Evolutionary conservation across 2,888 invertebrate genomes (phyloP).

Genomic region (Drosophila nigricruria): DNA sequence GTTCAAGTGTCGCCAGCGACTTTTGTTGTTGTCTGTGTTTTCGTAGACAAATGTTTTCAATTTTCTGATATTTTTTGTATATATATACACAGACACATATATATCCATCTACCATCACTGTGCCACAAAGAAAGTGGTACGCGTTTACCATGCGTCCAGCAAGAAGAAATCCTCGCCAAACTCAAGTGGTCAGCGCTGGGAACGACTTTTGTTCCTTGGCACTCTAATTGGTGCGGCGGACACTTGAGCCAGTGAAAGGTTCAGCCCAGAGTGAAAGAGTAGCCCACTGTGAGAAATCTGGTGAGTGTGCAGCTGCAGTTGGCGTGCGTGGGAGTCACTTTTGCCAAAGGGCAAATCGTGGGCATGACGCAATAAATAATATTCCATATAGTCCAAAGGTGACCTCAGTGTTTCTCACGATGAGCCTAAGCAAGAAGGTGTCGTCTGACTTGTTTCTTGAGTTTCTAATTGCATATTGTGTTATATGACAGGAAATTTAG

Average conservation of each 20-base stretch:
- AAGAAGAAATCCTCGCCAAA: slow-evolving; percentile 15
- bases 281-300: slow-evolving; percentile 44
- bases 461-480: not conserved
- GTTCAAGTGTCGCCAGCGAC: slow-evolving; percentile 76
- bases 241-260: slow-evolving; percentile 75
- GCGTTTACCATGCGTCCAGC: slow-evolving; percentile 77
- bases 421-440: slow-evolving; percentile 42
- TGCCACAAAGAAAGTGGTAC: slow-evolving; percentile 72
- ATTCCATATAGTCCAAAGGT: not conserved
- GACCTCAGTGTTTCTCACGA: slow-evolving; percentile 57
- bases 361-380: slow-evolving; percentile 67
- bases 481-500: too few species aligned
- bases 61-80: slow-evolving; percentile 58
- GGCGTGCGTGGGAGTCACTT: slow-evolving; percentile 74
- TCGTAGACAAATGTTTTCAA: slow-evolving; percentile 75
- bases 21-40: slow-evolving; percentile 59
- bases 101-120: slow-evolving; percentile 37
- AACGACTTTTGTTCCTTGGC: slow-evolving; percentile 50
- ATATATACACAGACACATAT: slow-evolving; percentile 12
- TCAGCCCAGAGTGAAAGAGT: slow-evolving; percentile 55
- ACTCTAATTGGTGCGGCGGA: slow-evolving; percentile 73
- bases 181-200: slow-evolving; percentile 78
- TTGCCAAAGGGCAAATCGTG: slow-evolving; percentile 47
- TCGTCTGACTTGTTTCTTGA: slow-evolving; percentile 19
- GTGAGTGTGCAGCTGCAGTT: slow-evolving; percentile 63